phyloP scores from a whole-genome alignment of 2,797 vertebrate species.

The Brotogeris chrysoptera region DNA sequence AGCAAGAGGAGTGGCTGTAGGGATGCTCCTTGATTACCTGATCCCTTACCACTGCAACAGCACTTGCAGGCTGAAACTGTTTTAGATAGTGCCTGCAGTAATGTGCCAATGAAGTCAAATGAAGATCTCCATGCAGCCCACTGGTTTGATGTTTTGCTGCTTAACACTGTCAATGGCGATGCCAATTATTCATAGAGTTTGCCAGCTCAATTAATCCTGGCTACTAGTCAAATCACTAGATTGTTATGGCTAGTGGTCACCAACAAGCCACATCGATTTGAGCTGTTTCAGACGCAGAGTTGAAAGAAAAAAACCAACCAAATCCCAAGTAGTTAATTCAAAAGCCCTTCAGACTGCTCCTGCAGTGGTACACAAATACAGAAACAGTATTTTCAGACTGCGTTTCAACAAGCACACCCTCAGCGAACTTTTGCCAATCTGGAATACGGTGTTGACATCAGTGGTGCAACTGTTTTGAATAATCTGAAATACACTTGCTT shows the following conservation, averaged over 20 bases:
- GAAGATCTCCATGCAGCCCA: neutral
- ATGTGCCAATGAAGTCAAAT: neutral
- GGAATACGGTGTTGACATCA: rapidly evolving
- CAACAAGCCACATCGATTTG: neutral
- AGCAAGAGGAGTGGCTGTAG: neutral
- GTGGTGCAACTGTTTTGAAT: rapidly evolving
- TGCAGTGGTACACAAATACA: rapidly evolving
- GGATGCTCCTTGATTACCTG: neutral
- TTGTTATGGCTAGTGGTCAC: neutral
- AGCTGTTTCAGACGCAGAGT: neutral
- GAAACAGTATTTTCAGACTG: rapidly evolving
- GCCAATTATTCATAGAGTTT: neutral
- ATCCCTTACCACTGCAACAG: neutral
- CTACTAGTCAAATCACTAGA: neutral
- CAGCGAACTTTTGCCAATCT: neutral
- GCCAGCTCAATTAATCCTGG: neutral
- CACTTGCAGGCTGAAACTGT: neutral
- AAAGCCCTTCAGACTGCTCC: neutral
- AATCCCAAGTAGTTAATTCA: neutral
- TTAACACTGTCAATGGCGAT: neutral
- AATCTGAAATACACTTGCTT: neutral
- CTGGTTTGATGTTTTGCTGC: neutral
- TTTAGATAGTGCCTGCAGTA: neutral
- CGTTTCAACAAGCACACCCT: neutral
- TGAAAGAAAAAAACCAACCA: neutral